A percentile compares a stretch with the other conserved stretches of the same genome.
Conservation (phyloP, 1,140 invertebrate genomes). For the Teleopsis dalmanni region DNA sequence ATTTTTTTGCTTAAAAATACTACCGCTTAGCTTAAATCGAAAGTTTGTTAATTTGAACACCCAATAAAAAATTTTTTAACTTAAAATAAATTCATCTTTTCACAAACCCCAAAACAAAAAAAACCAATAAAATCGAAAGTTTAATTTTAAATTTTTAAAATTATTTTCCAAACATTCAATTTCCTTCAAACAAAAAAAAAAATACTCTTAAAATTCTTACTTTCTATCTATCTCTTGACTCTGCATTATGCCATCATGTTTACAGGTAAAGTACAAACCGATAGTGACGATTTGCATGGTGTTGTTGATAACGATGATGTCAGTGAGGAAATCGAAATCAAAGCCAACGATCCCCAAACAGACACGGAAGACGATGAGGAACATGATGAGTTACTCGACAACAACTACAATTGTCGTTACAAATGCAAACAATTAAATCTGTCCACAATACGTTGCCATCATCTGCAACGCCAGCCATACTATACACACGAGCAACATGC, state of each 20-base stretch:
- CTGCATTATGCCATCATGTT: slow-evolving; percentile 43
- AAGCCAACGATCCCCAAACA: neutral
- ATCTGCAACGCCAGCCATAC: slow-evolving; percentile 11
- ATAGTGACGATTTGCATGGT: slow-evolving; percentile 1
- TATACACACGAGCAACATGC: slow-evolving; percentile 6
- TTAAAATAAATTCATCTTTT: no score
- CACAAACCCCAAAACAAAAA: no score
- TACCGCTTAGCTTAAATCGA: no score
- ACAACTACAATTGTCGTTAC: slow-evolving; percentile 35
- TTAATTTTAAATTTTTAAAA: no score
- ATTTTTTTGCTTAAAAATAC: no score
- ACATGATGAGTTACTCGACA: slow-evolving; percentile 22
- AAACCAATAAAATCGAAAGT: no score
- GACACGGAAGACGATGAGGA: slow-evolving; percentile 10
- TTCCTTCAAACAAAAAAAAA: neutral
- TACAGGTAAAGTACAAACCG: slow-evolving; percentile 25
- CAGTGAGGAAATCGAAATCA: slow-evolving; percentile 8
- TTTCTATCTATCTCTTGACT: slow-evolving; percentile 19
- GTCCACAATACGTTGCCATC: slow-evolving; percentile 38
- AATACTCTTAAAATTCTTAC: neutral
- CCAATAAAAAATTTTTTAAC: no score
- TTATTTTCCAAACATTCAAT: neutral
- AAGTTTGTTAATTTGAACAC: no score
- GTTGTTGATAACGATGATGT: slow-evolving; percentile 18
- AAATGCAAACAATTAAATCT: slow-evolving; percentile 37